Evolutionary conservation across 30 jellyfish, hydroid and myxozoan species (phyloP).

Genomic region (Turritopsis rubra): DNA sequence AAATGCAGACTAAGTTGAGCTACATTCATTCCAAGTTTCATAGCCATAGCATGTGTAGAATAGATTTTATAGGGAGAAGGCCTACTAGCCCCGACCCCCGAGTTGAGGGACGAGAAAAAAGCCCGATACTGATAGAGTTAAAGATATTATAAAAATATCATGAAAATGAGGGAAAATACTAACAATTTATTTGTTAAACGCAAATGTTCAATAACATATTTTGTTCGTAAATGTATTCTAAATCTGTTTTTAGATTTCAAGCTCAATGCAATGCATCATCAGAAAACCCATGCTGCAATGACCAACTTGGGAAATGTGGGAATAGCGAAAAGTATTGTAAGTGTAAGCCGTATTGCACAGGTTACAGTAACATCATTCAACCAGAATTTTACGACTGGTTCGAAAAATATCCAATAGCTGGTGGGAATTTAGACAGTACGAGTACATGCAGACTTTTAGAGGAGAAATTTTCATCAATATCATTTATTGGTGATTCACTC

Average conservation of each 20-base stretch:
- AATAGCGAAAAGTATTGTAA: neutral
- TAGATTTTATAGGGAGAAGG: no score
- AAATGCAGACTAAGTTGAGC: no score
- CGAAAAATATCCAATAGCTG: neutral
- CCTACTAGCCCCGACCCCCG: no score
- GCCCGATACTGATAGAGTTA: no score
- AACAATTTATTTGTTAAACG: no score
- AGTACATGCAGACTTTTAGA: neutral
- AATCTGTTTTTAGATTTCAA: neutral
- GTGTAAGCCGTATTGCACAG: neutral
- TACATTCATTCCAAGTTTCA: no score
- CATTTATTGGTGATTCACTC: neutral
- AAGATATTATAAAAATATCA: no score
- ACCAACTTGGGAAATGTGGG: neutral
- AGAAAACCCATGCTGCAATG: neutral
- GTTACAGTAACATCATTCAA: neutral
- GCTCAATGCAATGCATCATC: neutral
- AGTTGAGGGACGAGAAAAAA: no score
- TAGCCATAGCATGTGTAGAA: no score
- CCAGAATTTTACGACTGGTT: neutral
- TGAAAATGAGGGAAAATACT: no score
- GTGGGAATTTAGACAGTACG: neutral
- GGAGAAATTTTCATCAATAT: neutral
- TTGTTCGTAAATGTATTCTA: no score
- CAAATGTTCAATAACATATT: no score